Evolutionary conservation across 2,113 vertebrate genomes (phyloP), one percentile per base, ranked within the genome.

Genomic region (Sander lucioperca): DNA sequence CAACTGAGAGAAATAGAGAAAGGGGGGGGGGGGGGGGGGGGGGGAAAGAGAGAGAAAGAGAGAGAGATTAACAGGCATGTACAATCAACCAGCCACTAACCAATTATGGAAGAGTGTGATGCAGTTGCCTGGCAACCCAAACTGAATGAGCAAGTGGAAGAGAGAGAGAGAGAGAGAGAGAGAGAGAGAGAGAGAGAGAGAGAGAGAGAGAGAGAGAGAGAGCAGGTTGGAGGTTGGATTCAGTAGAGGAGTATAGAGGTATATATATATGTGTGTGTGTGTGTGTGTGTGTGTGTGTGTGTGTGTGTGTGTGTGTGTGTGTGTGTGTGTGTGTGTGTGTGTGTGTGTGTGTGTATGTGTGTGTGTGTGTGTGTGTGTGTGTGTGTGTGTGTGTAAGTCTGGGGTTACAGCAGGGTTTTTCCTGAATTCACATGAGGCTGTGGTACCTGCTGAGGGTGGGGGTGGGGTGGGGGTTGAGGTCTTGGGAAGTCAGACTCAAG

Each of bases 1-100:
- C 96, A 97, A 98, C 96, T 92, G 91, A 91, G 86, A 83, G 87
- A 83, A 64, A 83, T 58, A 70, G 73, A 66, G 79, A 53, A 8
- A 13, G 61, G 36, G 54, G 33, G 69, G 66, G 75, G 21, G 73
- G 66, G 75, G 21, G 76, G 1, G 61, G 36, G 54, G 25, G 69
- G 66, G 75, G 21, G 48, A 43, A 57, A 66, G 78, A 81, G 85
- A 74, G 79, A 71, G 88, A 86, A 64, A 79, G 80, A 61, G 70
- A 68, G 91, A 82, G 80, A 90, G 85, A 91, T 89, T 90, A 91
- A 90, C 90, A 93, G 88, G 83, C 90, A 93, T 77, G 91, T 88
- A 90, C 91, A 93, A 93, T 90, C 88, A 88, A 89, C 79, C 88
- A 90, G 80, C 82, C 90, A 87, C 90, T 88, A 86, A 82, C 90